Evolutionary conservation across 2,797 vertebrate genomes (phyloP).

Genomic region (Enteromius thamalakanensis): DNA sequence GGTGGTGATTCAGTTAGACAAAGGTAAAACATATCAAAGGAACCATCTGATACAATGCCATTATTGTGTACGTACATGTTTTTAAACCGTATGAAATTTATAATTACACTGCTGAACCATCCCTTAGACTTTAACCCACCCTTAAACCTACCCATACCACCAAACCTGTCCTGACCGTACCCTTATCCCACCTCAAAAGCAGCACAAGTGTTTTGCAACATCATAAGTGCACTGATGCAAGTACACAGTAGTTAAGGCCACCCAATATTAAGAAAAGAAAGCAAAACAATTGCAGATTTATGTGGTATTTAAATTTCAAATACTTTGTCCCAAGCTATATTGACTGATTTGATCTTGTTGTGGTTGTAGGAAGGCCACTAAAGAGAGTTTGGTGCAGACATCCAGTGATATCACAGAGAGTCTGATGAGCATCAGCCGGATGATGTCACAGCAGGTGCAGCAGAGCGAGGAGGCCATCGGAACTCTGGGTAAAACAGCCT

Average conservation of each 20-base stretch:
- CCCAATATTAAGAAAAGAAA: neutral
- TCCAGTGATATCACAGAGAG: slow-evolving; percentile 90
- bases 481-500: slow-evolving; percentile 79
- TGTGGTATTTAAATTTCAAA: neutral
- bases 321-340: neutral
- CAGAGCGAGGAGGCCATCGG: slow-evolving; percentile 89
- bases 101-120: too few relatives aligned
- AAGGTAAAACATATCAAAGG: slow-evolving; percentile 72
- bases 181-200: neutral
- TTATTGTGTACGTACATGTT: neutral
- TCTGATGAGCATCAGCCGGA: slow-evolving; percentile 91
- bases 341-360: neutral
- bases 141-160: neutral
- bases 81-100: neutral
- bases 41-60: neutral
- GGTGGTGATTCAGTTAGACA: slow-evolving; percentile 79
- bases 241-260: neutral
- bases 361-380: slow-evolving; percentile 83
- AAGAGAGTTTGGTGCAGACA: slow-evolving; percentile 89
- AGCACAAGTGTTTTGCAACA: neutral
- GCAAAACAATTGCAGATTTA: neutral
- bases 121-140: neutral
- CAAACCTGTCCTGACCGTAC: neutral
- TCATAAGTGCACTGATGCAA: neutral
- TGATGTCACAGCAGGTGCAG: slow-evolving; percentile 95